A percentile compares a stretch with the other conserved stretches of the same genome.
phyloP scores from a whole-genome alignment of 2,797 vertebrate genomes.

The Rhodeus uyekii region DNA sequence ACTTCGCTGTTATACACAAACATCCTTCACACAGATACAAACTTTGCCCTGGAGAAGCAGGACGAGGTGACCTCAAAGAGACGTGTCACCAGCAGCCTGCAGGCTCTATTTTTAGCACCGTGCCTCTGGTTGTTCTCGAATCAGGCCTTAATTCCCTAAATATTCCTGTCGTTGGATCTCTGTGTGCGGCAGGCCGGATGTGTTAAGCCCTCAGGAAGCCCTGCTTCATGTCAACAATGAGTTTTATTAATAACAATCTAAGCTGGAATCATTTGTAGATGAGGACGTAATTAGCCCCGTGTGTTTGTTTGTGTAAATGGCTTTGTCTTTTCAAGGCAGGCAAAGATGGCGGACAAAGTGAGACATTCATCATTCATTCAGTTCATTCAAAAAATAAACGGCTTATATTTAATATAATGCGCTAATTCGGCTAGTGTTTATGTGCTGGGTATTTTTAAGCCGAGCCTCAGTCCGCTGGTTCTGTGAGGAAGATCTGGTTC shows the following conservation, averaged over 20 bases:
- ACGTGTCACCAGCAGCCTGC: constrained; percentile 49
- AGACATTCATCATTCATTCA: not conserved
- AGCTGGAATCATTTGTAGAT: constrained; percentile 28
- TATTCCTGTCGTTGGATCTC: constrained; percentile 28
- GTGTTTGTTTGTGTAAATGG: constrained; percentile 20
- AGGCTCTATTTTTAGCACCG: constrained; percentile 52
- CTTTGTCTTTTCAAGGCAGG: not conserved
- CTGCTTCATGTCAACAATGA: constrained; percentile 19
- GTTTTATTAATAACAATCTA: constrained; percentile 33
- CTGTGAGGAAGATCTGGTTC: constrained; percentile 7
- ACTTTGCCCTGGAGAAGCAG: constrained; percentile 27
- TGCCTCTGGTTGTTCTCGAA: constrained; percentile 13
- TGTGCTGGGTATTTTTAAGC: not conserved
- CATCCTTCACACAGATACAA: constrained; percentile 12
- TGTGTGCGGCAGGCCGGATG: constrained; percentile 12
- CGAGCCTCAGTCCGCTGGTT: not conserved
- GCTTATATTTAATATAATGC: not conserved
- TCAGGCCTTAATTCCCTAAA: constrained; percentile 36
- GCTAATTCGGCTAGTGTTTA: not conserved
- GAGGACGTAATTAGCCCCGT: constrained; percentile 26
- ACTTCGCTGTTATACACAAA: not conserved
- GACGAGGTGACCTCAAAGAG: constrained; percentile 52
- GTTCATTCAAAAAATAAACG: not conserved
- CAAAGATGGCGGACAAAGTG: not conserved
- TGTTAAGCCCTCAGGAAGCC: constrained; percentile 12